Conservation (phyloP, 1,140 invertebrate genomes). For the Drosophila varians region DNA sequence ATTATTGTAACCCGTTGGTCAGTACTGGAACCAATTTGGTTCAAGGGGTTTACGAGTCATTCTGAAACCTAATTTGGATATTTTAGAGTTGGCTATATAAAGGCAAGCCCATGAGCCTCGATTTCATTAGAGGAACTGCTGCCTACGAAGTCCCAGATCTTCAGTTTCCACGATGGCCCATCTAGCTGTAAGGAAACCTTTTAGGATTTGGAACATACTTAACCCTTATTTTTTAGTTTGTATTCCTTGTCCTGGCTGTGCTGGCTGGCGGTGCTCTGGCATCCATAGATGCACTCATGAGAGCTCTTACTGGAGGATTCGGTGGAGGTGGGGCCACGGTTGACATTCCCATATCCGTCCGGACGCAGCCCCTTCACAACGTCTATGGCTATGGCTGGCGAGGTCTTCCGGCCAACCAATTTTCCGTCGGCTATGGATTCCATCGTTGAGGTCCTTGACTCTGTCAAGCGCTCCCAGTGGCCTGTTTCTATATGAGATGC, state of each 20-base stretch:
- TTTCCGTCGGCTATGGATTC: neutral
- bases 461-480: neutral
- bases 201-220: neutral
- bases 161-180: neutral
- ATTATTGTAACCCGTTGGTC: no score
- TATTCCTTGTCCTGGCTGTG: neutral
- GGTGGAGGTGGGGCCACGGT: neutral
- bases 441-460: neutral
- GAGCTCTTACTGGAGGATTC: neutral
- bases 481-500: neutral
- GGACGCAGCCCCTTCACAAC: neutral
- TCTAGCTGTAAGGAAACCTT: neutral
- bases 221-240: neutral
- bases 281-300: neutral
- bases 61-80: no score
- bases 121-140: neutral
- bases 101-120: neutral
- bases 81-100: neutral
- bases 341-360: neutral
- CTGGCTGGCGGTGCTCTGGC: neutral
- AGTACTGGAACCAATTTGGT: neutral
- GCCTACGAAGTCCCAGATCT: neutral
- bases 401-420: no score
- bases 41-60: neutral
- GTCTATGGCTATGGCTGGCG: no score